A percentile compares a stretch with the other conserved stretches of the same genome.
These are phyloP conservation scores for Thamnaconus septentrionalis DNA, from an alignment of 2,113 vertebrate species.

Conservation along the genomic window DNA sequence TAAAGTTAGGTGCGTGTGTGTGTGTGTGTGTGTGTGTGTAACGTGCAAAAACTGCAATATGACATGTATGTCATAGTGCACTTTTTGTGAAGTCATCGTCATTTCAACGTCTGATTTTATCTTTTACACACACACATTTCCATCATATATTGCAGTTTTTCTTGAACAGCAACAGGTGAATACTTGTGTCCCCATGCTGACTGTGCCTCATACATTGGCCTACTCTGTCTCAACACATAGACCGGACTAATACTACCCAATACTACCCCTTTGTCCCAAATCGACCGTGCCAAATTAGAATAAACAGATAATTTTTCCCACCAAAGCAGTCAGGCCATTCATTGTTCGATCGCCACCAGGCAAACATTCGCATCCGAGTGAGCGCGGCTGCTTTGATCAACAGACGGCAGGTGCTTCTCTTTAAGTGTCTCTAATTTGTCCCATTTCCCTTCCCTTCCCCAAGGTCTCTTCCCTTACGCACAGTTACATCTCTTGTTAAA, in stretches of 20 bases:
- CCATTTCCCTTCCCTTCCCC: neutral
- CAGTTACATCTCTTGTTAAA: neutral
- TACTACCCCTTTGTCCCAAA: conserved; percentile 7
- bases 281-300: conserved; percentile 25
- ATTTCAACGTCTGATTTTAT: too few relatives aligned
- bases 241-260: neutral
- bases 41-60: too few relatives aligned
- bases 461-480: neutral
- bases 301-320: conserved; percentile 30
- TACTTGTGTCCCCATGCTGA: neutral
- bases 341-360: conserved; percentile 36
- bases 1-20: too few relatives aligned
- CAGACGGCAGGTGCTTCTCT: conserved; percentile 20
- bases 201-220: conserved; percentile 5
- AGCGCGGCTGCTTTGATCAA: conserved; percentile 38
- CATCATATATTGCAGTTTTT: too few relatives aligned
- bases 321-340: conserved; percentile 40
- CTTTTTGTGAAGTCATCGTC: too few relatives aligned
- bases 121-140: too few relatives aligned
- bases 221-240: conserved; percentile 19
- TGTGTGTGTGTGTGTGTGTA: too few relatives aligned
- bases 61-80: too few relatives aligned
- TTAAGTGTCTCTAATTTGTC: neutral
- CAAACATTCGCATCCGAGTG: conserved; percentile 29
- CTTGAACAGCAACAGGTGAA: too few relatives aligned